Base-by-base conservation (phyloP, 1,140 invertebrate species). In the Magallana ariakensis region DNA sequence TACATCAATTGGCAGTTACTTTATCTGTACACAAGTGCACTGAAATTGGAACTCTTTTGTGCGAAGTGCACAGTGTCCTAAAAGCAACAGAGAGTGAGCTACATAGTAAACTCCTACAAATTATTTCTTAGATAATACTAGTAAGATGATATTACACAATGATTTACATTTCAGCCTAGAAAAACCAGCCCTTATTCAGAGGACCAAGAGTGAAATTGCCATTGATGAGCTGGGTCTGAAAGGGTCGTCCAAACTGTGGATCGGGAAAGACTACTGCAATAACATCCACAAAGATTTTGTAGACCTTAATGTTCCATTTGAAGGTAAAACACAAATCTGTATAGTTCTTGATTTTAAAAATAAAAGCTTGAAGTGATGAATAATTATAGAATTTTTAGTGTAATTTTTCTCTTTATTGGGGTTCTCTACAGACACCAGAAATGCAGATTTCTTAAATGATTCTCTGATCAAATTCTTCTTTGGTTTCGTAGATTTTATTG, bases 221-320 rank as follows among this genome's bases (percentile, higher is more conserved):
- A 91, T 92, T 55, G 83, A 91, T 75, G 89, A 92, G 82, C 60
- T 90, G 8, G 92, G 92, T 1, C 85, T 94, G 2, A 86, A 92
- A 16, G 93, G 92, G 9, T 92, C 92, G 0, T 91, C 93, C 11
- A 99, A 99, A 94, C 95, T 98, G n/a, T 99, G 99, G 99, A 96
- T 99, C 66, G 99, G 98, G 56, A 99, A 99, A 95, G 99, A 99
- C 94, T 99, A 99, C 93, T 97, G 97, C 7, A 99, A 99, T 95
- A 99, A 99, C 94, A 99, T 99, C 90, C 97, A 98, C n/a, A 99
- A 99, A 95, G 99, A 99, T 95, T 99, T 99, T 94, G 96, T 96
- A 87, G 97, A 98, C 84, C 87, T 95, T 22, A 88, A 99, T 91
- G 96, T 96, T 87, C 99, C 98, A 0, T 99, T 97, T 95, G 96